phyloP scores from a whole-genome alignment of 2,113 vertebrate genomes.

The Megaceryle maxima region DNA sequence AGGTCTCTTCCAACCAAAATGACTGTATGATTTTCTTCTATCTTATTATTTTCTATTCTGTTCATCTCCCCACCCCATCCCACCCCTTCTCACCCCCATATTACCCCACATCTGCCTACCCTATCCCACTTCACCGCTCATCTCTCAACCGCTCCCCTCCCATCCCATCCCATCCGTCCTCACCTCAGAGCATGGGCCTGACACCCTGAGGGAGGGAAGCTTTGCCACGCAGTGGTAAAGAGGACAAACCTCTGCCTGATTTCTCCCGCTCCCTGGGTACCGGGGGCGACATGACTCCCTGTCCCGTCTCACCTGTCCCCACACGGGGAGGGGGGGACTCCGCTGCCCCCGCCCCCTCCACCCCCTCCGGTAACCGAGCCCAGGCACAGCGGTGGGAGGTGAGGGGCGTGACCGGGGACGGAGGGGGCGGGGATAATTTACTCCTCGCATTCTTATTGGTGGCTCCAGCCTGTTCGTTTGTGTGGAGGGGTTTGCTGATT shows the following conservation, averaged over 20 bases:
- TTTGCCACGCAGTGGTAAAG: neutral
- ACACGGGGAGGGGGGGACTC: fast-evolving
- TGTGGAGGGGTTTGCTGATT: fast-evolving
- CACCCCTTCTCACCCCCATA: too few relatives aligned
- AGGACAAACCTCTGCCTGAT: neutral
- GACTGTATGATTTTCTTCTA: too few relatives aligned
- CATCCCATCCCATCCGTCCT: neutral
- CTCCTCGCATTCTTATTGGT: neutral
- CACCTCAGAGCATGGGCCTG: neutral
- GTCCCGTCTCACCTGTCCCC: neutral
- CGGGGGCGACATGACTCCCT: fast-evolving
- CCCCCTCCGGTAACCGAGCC: too few relatives aligned
- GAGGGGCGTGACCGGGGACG: fast-evolving
- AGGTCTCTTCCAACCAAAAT: too few relatives aligned
- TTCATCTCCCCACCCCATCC: neutral
- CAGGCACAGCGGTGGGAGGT: neutral
- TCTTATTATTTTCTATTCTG: too few relatives aligned
- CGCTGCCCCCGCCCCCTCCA: too few relatives aligned
- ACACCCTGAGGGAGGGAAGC: neutral
- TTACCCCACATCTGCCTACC: neutral
- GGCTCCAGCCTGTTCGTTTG: fast-evolving
- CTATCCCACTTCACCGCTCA: neutral
- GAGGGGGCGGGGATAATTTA: fast-evolving
- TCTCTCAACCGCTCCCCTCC: too few relatives aligned
- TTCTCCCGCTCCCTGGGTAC: neutral